phyloP scores from a whole-genome alignment of 92 coral and sea anemone genomes.

The Galaxea fascicularis region DNA sequence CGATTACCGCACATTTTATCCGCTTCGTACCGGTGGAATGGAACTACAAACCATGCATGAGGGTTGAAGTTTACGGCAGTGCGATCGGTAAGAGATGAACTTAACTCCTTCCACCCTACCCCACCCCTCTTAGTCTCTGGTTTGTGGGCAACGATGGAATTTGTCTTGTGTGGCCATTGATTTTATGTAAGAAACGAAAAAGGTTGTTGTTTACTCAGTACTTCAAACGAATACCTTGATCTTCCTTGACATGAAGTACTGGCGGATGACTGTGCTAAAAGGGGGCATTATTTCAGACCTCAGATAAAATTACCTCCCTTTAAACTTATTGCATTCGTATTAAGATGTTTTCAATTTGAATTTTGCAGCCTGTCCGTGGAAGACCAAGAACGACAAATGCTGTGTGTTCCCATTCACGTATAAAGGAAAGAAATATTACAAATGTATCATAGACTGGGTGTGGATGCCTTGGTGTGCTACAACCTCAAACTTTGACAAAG shows the following conservation, averaged over 20 bases:
- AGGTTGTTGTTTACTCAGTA: no score
- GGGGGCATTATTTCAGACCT: background rate
- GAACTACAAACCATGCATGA: conserved; percentile 48
- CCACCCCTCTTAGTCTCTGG: no score
- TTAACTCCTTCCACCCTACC: no score
- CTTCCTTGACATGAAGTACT: no score
- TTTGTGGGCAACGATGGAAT: no score
- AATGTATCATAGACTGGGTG: conserved; percentile 42
- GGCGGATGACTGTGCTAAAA: no score
- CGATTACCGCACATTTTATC: conserved; percentile 39
- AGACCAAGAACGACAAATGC: conserved; percentile 43
- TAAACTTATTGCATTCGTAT: no score
- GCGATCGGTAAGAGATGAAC: conserved; percentile 18
- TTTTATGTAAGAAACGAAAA: no score
- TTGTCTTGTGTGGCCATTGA: no score
- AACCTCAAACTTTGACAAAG: conserved; percentile 48
- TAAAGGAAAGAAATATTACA: conserved; percentile 55
- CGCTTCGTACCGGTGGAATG: conserved; percentile 49
- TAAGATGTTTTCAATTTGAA: background rate
- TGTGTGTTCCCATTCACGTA: conserved; percentile 60
- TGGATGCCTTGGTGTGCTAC: conserved; percentile 59
- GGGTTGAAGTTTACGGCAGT: conserved; percentile 53
- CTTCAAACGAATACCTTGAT: no score
- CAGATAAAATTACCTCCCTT: background rate
- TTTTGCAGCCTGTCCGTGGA: conserved; percentile 53